Percentiles rank a stretch among this genome's conserved stretches.
Evolutionary conservation across 2,113 vertebrate species (phyloP).

Genomic region (Campylomormyrus tamandua): DNA sequence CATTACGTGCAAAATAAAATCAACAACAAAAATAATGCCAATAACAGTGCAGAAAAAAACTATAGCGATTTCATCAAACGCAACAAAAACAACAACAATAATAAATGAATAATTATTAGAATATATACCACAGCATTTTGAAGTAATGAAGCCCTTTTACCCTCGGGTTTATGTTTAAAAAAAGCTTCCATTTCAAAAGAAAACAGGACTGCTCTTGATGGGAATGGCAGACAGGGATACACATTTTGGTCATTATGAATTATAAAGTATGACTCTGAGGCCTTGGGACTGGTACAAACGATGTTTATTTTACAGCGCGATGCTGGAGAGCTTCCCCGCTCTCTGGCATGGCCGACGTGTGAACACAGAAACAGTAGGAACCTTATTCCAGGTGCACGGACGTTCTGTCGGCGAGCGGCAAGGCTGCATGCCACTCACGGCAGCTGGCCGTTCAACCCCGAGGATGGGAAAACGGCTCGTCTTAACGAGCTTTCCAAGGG

Average conservation of each 20-base stretch:
- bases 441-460: not conserved
- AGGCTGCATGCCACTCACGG: slow-evolving; percentile 26
- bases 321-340: slow-evolving; percentile 36
- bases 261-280: slow-evolving; percentile 43
- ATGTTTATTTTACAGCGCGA: slow-evolving; percentile 51
- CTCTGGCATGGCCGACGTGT: slow-evolving; percentile 35
- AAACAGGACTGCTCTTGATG: slow-evolving; percentile 26
- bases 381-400: slow-evolving; percentile 41
- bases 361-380: slow-evolving; percentile 43
- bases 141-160: not conserved
- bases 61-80: not conserved
- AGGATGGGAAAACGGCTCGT: not conserved
- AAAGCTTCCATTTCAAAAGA: slow-evolving; percentile 17
- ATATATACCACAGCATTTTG: not conserved
- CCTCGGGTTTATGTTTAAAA: not conserved
- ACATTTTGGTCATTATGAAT: slow-evolving; percentile 41
- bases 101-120: not conserved
- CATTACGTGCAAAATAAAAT: not conserved
- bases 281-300: slow-evolving; percentile 39
- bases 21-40: not conserved
- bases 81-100: not conserved
- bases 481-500: not conserved
- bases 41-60: not conserved
- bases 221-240: slow-evolving; percentile 30
- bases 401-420: slow-evolving; percentile 10